Conservation (phyloP, 2,888 invertebrate genomes). For the Hirtodrosophila cameraria region DNA sequence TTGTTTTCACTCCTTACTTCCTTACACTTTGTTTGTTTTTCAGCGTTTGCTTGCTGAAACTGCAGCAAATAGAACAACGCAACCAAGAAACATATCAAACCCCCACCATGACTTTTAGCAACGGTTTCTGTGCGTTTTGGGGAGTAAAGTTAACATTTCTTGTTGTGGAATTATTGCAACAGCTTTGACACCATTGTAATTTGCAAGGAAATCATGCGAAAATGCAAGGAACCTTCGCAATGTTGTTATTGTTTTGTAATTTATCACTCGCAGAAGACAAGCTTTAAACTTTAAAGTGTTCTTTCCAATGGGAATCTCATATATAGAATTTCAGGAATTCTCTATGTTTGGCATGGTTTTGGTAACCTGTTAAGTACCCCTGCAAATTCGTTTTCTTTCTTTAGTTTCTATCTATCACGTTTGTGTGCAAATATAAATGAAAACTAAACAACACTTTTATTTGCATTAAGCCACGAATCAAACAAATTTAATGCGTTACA, state of each 20-base stretch:
- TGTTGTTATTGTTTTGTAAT: neutral
- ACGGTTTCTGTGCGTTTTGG: constrained; percentile 10
- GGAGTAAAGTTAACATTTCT: constrained; percentile 31
- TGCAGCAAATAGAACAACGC: constrained; percentile 35
- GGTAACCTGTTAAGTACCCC: too few species aligned
- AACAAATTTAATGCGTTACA: too few species aligned
- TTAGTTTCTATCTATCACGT: too few species aligned
- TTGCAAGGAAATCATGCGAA: constrained; percentile 2
- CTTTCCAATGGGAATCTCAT: too few species aligned
- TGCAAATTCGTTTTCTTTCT: too few species aligned
- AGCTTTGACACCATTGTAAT: constrained; percentile 40
- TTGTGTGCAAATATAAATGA: neutral
- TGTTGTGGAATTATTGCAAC: constrained; percentile 25
- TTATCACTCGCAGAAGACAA: too few species aligned
- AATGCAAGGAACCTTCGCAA: neutral
- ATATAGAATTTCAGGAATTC: too few species aligned
- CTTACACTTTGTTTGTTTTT: constrained; percentile 23
- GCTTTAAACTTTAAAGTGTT: too few species aligned
- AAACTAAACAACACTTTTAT: neutral
- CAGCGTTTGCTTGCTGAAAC: constrained; percentile 40
- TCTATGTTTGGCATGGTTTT: too few species aligned
- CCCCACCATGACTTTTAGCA: neutral
- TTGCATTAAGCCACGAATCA: neutral
- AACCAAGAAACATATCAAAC: constrained; percentile 4
- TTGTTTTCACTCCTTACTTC: neutral